phyloP scores from a whole-genome alignment of 2,888 invertebrate genomes.

The Sericinus montela region DNA sequence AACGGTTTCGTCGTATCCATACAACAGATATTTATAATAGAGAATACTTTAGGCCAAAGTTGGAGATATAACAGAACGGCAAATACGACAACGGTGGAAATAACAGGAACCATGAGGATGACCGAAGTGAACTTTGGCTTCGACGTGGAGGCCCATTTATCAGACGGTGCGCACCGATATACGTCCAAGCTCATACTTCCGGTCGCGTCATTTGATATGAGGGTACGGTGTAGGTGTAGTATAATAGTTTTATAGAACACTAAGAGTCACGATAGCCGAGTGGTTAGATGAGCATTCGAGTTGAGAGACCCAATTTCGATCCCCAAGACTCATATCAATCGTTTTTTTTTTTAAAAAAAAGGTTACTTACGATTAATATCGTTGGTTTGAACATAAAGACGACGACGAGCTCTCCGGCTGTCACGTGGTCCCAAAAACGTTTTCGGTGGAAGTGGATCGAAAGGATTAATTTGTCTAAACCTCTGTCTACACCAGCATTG shows the following conservation, averaged over 20 bases:
- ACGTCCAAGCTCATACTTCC: slow-evolving; percentile 39
- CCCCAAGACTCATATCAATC: too few relatives aligned
- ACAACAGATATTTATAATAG: slow-evolving; percentile 39
- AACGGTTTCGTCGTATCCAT: slow-evolving; percentile 54
- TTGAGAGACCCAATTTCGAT: too few relatives aligned
- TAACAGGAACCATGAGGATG: slow-evolving; percentile 42
- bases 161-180: slow-evolving; percentile 29
- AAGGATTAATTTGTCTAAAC: too few relatives aligned
- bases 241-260: slow-evolving; percentile 10
- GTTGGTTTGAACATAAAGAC: too few relatives aligned
- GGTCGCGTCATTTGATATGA: slow-evolving; percentile 36
- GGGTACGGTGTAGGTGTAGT: slow-evolving; percentile 32
- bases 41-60: slow-evolving; percentile 37
- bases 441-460: too few relatives aligned
- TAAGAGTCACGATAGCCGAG: too few relatives aligned
- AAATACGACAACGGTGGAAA: slow-evolving; percentile 31
- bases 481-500: too few relatives aligned
- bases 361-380: too few relatives aligned
- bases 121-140: slow-evolving; percentile 45
- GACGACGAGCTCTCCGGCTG: too few relatives aligned
- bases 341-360: too few relatives aligned
- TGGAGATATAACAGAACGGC: slow-evolving; percentile 36
- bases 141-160: slow-evolving; percentile 40
- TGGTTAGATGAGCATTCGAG: too few relatives aligned
- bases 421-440: too few relatives aligned